These are phyloP conservation scores for Hydrozoanthus tunicans DNA, from an alignment of 64 coral and sea anemone genomes.

Conservation along the genomic window DNA sequence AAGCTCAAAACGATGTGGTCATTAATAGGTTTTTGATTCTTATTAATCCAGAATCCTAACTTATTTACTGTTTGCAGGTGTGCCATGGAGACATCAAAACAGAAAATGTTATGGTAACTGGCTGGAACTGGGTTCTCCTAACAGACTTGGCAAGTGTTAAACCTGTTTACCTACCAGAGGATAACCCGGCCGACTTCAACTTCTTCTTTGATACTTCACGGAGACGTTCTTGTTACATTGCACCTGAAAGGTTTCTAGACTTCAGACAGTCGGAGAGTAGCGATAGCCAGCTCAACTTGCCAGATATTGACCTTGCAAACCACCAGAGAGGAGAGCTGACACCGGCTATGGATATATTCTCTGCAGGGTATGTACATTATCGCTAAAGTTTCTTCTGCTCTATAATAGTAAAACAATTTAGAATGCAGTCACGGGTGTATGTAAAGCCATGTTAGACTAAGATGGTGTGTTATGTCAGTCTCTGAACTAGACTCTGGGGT, in stretches of 20 bases:
- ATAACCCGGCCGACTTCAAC: conserved; percentile 96
- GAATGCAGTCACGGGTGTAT: too few species aligned
- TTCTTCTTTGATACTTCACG: conserved; percentile 99
- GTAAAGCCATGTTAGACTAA: too few species aligned
- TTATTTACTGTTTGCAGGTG: conserved; percentile 48
- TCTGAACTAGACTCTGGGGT: too few species aligned
- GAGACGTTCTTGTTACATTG: conserved; percentile 92
- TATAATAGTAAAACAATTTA: too few species aligned
- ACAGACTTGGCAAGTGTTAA: conserved; percentile 97
- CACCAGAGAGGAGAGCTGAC: conserved; percentile 77
- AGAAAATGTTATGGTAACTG: conserved; percentile 96
- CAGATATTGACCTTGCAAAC: conserved; percentile 84
- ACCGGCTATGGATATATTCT: conserved; percentile 97
- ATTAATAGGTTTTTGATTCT: background rate
- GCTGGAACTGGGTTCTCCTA: conserved; percentile 95
- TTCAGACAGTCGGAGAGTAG: conserved; percentile 74
- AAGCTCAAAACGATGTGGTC: too few species aligned
- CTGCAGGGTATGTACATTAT: conserved; percentile 65
- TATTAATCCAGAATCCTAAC: background rate
- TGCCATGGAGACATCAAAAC: conserved; percentile 99
- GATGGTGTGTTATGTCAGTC: too few species aligned
- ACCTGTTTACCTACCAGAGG: conserved; percentile 88
- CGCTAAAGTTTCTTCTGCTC: too few species aligned
- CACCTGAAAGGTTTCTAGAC: conserved; percentile 95
- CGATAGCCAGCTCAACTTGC: conserved; percentile 64